Evolutionary conservation across 1,140 invertebrate genomes (phyloP).

Genomic region (Streblospio benedicti): DNA sequence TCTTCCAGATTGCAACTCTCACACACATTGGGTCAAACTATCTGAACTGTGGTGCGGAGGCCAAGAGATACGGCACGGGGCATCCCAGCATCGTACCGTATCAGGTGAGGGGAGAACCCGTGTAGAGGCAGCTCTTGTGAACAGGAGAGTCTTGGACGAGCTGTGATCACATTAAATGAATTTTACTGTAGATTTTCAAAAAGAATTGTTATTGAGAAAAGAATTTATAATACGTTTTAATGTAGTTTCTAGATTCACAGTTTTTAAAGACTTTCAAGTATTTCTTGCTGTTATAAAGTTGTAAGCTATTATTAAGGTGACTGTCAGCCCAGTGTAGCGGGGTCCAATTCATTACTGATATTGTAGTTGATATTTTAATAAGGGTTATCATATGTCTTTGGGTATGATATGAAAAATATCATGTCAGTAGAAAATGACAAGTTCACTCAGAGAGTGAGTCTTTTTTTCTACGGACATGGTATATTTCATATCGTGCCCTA

Average conservation of each 20-base stretch:
- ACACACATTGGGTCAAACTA: conserved; percentile 86
- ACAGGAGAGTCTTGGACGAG: neutral
- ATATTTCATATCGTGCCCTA: too few relatives aligned
- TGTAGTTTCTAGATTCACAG: neutral
- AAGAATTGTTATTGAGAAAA: neutral
- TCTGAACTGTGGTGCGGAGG: conserved; percentile 71
- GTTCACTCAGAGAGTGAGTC: too few relatives aligned
- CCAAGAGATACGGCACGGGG: conserved; percentile 72
- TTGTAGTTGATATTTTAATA: too few relatives aligned
- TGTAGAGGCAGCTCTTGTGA: neutral
- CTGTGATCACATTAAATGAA: conserved; percentile 1
- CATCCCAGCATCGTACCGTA: conserved; percentile 94
- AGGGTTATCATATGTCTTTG: too few relatives aligned
- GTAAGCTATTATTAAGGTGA: too few relatives aligned
- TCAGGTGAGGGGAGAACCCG: conserved; percentile 50
- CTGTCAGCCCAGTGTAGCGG: too few relatives aligned
- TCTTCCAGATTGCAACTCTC: conserved; percentile 60
- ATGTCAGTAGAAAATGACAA: too few relatives aligned
- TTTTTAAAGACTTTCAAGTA: neutral
- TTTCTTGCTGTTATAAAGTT: neutral
- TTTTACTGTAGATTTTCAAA: too few relatives aligned
- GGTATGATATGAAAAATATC: too few relatives aligned
- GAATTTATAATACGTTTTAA: neutral
- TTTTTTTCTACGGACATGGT: too few relatives aligned
- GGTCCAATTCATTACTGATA: too few relatives aligned